Conservation (phyloP, 2,888 invertebrate species). For the Aphodius granarius region DNA sequence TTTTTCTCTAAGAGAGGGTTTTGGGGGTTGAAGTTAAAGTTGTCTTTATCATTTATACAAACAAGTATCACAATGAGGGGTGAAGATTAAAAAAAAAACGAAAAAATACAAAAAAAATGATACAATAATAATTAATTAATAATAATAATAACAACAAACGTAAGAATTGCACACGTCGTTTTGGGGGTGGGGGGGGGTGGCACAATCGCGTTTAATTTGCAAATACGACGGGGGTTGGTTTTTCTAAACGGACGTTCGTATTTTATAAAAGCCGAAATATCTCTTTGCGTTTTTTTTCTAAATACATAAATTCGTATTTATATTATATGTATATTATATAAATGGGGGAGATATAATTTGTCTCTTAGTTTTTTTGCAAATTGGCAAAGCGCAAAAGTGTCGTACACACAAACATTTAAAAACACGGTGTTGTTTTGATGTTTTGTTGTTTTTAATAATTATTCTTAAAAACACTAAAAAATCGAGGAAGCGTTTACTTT, state of each 20-base stretch:
- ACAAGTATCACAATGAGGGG: constrained; percentile 36
- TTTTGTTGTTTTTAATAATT: too few relatives aligned
- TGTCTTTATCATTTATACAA: constrained; percentile 28
- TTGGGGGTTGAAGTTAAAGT: neutral
- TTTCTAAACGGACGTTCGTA: constrained; percentile 1
- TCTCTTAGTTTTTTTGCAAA: constrained; percentile 38
- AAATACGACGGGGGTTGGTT: too few relatives aligned
- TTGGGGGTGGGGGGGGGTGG: neutral
- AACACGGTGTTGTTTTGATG: constrained; percentile 48
- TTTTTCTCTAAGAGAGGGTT: constrained; percentile 3
- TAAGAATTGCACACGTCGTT: neutral
- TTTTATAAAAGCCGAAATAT: constrained; percentile 1
- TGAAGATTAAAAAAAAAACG: constrained; percentile 30
- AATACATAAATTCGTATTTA: neutral
- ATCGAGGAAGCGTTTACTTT: neutral
- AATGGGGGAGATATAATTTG: constrained; percentile 21
- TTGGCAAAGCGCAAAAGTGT: constrained; percentile 52
- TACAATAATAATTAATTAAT: constrained; percentile 19
- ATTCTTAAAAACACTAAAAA: constrained; percentile 41
- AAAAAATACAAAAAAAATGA: constrained; percentile 1
- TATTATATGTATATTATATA: too few relatives aligned
- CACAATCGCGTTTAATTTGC: too few relatives aligned
- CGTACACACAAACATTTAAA: constrained; percentile 56
- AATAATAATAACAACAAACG: constrained; percentile 2
- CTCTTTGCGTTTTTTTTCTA: neutral